A percentile compares a stretch with the other conserved stretches of the same genome.
Evolutionary conservation across 1,140 invertebrate genomes (phyloP).

Genomic region (Grapholita molesta): DNA sequence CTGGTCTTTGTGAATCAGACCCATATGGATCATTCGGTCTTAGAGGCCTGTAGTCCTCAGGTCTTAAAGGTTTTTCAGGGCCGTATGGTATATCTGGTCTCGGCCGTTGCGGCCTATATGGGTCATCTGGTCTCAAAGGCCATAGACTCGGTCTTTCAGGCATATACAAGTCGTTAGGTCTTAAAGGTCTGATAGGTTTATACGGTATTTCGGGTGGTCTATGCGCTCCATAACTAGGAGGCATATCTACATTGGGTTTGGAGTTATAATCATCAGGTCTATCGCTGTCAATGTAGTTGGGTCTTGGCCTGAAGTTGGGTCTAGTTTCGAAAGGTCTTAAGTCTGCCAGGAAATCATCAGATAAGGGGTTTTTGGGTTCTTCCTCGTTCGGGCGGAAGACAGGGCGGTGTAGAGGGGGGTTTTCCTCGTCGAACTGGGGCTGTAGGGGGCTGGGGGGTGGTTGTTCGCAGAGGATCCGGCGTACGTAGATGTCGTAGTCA

Average conservation of each 20-base stretch:
- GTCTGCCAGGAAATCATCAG: conserved; percentile 43
- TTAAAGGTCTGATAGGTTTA: neutral
- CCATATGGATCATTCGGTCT: neutral
- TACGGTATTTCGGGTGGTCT: conserved; percentile 50
- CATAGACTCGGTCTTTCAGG: conserved; percentile 42
- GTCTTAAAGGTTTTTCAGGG: neutral
- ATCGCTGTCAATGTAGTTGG: conserved; percentile 40
- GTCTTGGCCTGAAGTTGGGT: conserved; percentile 20
- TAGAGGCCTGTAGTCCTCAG: neutral
- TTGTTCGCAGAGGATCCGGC: conserved; percentile 59
- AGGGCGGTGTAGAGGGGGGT: conserved; percentile 43
- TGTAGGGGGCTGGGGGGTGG: conserved; percentile 55
- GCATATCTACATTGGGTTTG: conserved; percentile 51
- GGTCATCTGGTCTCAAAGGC: conserved; percentile 27
- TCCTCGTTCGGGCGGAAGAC: conserved; percentile 54
- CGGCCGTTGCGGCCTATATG: neutral
- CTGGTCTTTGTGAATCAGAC: neutral
- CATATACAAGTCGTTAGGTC: conserved; percentile 1
- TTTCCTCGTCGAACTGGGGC: conserved; percentile 41
- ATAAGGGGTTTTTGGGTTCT: conserved; percentile 39
- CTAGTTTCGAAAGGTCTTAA: conserved; percentile 38
- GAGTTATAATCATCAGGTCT: conserved; percentile 57
- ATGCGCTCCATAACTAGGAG: conserved; percentile 58
- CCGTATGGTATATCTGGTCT: neutral
- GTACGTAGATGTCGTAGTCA: conserved; percentile 63